Evolutionary conservation across 2,113 vertebrate genomes (phyloP), one percentile per base, ranked within the genome.

Genomic region (Dolichallabes microphthalmus): DNA sequence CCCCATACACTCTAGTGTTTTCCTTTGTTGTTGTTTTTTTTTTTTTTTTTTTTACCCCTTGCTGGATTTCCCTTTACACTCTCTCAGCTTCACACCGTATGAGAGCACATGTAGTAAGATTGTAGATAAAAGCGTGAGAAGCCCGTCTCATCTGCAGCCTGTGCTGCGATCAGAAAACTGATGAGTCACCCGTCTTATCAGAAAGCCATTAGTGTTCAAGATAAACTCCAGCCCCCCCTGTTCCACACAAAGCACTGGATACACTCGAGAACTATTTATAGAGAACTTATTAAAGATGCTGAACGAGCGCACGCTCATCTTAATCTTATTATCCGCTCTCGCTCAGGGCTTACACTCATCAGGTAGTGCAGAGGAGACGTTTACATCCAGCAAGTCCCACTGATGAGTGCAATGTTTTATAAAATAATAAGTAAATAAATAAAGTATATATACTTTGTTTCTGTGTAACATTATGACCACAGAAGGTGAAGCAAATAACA

Each of bases 251-350:
- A 27, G 19, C 81, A 32, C 58, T 79, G 57, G 57, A 57, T 73
- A 12, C 75, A 71, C 66, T 78, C 27, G 22, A 52, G n/a, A 14
- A 80, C 63, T 66, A 85, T 78, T 78, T 71, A 57, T 85, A 79
- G 84, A 63, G 30, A 45, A 74, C 66, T 75, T 52, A 71, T 84
- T 84, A 58, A 80, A 80, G 66, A 45, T 80, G 58, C 52, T 71
- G 53, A 81, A 83, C 55, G 64, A 63, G 76, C 35, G 68, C 82
- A 84, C 20, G 74, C 86, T 71, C 22, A 32, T 87, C 84, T 87
- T 85, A 92, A 93, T 90, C 92, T 87, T 53, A 75, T 92, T 92
- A 93, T 85, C 80, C 82, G 85, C 80, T 88, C 85, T 90, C 91
- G 90, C 89, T 92, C 90, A 91, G 92, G 89, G 90, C 88, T 90